Conservation (phyloP, 2,113 vertebrate genomes). For the Elgaria multicarinata region DNA sequence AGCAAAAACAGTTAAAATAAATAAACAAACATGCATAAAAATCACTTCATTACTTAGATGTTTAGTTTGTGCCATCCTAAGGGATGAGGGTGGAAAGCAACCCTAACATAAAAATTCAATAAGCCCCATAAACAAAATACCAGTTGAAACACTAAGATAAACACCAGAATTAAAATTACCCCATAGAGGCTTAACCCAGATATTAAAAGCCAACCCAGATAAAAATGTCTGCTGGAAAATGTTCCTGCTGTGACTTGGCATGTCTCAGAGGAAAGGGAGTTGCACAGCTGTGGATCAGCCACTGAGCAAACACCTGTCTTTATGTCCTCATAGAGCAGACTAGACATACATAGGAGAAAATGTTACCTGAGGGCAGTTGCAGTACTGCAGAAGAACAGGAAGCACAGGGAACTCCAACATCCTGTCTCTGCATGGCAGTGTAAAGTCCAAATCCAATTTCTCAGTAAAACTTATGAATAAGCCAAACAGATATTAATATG, state of each 20-base stretch:
- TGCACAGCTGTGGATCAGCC: neutral
- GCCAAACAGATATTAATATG: neutral
- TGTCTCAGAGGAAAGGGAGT: neutral
- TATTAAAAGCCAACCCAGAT: neutral
- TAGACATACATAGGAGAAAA: neutral
- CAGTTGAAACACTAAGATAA: neutral
- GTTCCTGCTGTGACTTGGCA: neutral
- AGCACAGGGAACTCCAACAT: neutral
- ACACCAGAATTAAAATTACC: neutral
- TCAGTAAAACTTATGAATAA: neutral
- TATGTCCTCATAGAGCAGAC: neutral
- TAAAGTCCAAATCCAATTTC: neutral
- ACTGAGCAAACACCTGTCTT: neutral
- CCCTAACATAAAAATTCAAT: neutral
- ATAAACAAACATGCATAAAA: neutral
- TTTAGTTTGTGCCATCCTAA: neutral
- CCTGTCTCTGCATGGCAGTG: neutral
- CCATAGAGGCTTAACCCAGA: neutral
- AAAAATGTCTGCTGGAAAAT: constrained; percentile 6
- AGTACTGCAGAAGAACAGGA: neutral
- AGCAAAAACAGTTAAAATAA: neutral
- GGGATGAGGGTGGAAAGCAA: neutral
- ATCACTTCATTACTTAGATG: neutral
- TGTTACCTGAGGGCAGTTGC: neutral
- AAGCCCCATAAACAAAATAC: neutral